These are phyloP conservation scores for Mergus octosetaceus DNA, from an alignment of 2,797 vertebrate genomes.

Conservation along the genomic window DNA sequence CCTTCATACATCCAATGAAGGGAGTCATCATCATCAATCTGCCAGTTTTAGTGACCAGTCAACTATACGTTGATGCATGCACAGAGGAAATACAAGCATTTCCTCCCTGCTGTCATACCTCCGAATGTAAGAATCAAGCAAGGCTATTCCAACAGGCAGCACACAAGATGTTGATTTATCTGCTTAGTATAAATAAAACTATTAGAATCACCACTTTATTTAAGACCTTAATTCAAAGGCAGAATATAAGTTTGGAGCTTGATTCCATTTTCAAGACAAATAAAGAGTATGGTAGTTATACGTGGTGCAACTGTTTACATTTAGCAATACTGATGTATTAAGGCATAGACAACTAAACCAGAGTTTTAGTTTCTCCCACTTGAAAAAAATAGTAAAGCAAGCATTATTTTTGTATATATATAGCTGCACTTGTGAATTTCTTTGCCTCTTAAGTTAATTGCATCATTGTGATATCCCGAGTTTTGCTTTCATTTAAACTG, in stretches of 20 bases:
- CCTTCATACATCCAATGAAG: conserved; percentile 47
- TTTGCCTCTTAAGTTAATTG: conserved; percentile 30
- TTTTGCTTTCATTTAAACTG: conserved; percentile 52
- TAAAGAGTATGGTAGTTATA: neutral
- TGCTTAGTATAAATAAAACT: conserved; percentile 5
- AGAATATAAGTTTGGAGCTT: neutral
- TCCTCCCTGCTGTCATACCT: neutral
- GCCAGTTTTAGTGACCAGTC: conserved; percentile 61
- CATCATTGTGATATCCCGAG: neutral
- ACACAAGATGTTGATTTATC: conserved; percentile 1
- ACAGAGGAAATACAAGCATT: neutral
- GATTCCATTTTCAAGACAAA: conserved; percentile 30
- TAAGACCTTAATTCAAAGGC: conserved; percentile 8
- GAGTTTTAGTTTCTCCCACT: neutral
- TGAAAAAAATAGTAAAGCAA: neutral
- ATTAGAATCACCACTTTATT: conserved; percentile 7
- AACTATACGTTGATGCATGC: conserved; percentile 46
- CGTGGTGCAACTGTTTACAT: neutral
- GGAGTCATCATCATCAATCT: conserved; percentile 52
- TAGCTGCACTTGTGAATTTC: conserved; percentile 10
- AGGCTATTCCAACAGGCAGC: conserved; percentile 15
- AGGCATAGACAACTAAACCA: neutral
- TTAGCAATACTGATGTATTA: neutral
- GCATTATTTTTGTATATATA: neutral
- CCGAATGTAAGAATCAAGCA: neutral